Percentiles rank a stretch among this genome's conserved stretches.
Evolutionary conservation across 1,140 invertebrate species (phyloP).

Genomic region (Drosophila tristis): DNA sequence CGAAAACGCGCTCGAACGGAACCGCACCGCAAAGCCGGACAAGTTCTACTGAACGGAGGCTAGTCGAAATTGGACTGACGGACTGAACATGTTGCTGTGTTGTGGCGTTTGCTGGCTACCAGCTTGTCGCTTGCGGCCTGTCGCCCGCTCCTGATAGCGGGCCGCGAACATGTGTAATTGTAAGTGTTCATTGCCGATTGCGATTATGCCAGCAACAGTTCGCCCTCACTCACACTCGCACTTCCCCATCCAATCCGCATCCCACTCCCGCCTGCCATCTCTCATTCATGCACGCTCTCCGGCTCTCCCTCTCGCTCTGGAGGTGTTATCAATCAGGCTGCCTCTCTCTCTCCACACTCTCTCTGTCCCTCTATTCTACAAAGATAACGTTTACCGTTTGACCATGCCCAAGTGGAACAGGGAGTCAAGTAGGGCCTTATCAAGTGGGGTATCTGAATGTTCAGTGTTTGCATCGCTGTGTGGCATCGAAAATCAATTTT

Average conservation of each 20-base stretch:
- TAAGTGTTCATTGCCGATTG: slow-evolving; percentile 77
- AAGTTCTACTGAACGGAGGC: slow-evolving; percentile 53
- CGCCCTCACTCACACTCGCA: background rate
- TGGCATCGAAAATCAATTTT: background rate
- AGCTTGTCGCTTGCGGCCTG: background rate
- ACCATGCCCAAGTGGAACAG: slow-evolving; percentile 19
- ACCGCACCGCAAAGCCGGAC: slow-evolving; percentile 58
- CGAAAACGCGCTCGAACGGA: slow-evolving; percentile 22
- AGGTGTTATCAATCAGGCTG: slow-evolving; percentile 63
- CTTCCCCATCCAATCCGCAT: background rate
- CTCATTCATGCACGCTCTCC: background rate
- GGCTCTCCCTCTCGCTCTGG: slow-evolving; percentile 46
- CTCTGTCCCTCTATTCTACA: slow-evolving; percentile 14
- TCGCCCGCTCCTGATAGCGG: slow-evolving; percentile 51
- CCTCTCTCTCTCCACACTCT: slow-evolving; percentile 38
- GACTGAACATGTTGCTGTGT: background rate
- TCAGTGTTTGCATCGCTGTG: slow-evolving; percentile 38
- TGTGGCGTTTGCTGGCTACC: slow-evolving; percentile 1
- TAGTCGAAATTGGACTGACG: slow-evolving; percentile 1
- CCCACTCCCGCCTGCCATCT: background rate
- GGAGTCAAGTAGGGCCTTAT: slow-evolving; percentile 42
- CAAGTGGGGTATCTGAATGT: slow-evolving; percentile 59
- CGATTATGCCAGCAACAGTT: slow-evolving; percentile 60
- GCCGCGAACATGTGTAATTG: slow-evolving; percentile 77
- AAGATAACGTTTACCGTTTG: slow-evolving; percentile 67